Percentiles rank a stretch among this genome's conserved stretches.
Conservation (phyloP, 1,140 invertebrate genomes). For the Neuroterus valhalla region DNA sequence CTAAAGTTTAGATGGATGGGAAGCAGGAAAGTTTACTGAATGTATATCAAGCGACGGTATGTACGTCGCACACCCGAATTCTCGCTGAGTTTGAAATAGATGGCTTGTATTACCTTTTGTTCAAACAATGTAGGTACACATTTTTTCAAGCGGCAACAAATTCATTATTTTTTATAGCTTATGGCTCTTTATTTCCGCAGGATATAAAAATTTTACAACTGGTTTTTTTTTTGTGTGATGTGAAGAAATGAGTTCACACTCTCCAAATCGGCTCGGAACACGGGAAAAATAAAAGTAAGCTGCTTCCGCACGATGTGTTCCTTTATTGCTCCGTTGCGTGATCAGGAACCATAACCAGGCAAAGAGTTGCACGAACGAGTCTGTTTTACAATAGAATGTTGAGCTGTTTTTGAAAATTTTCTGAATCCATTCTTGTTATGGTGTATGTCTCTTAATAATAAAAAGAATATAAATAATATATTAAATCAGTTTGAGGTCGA, state of each 20-base stretch:
- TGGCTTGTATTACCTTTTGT: constrained; percentile 10
- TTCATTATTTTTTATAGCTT: constrained; percentile 1
- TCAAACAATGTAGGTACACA: not conserved
- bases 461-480: no score
- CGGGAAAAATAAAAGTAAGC: constrained; percentile 25
- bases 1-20: not conserved
- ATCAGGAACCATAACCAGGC: not conserved
- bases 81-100: not conserved
- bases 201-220: constrained; percentile 19
- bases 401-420: no score
- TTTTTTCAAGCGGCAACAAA: constrained; percentile 11
- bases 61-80: not conserved
- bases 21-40: constrained; percentile 17
- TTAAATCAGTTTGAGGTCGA: no score
- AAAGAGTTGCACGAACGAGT: no score
- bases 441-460: no score
- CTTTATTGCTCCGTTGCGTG: constrained; percentile 21
- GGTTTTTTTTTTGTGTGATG: not conserved
- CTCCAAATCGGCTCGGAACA: constrained; percentile 19
- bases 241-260: constrained; percentile 20
- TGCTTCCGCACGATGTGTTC: constrained; percentile 25
- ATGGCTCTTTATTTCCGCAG: constrained; percentile 9
- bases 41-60: constrained; percentile 18
- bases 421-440: no score
- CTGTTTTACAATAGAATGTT: no score